Evolutionary conservation across 2,113 vertebrate species (phyloP).

Genomic region (Alces alces): DNA sequence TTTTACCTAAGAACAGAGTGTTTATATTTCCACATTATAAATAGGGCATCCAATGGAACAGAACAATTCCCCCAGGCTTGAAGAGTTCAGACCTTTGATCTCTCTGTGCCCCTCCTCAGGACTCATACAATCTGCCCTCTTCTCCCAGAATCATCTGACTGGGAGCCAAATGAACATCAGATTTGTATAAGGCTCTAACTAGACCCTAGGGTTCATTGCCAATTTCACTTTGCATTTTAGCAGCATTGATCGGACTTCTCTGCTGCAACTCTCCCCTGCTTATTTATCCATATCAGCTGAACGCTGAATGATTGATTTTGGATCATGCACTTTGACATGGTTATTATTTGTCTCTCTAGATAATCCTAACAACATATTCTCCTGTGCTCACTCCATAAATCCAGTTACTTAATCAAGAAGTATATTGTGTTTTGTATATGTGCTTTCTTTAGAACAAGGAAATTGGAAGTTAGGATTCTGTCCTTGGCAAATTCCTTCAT

Average conservation of each 20-base stretch:
- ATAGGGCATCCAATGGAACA: not conserved
- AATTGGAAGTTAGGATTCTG: not conserved
- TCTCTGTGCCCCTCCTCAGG: not conserved
- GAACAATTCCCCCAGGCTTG: not conserved
- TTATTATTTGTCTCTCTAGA: slow-evolving; percentile 29
- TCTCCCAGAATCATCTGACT: not conserved
- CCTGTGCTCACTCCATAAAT: not conserved
- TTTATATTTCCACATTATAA: slow-evolving; percentile 34
- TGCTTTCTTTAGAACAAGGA: not conserved
- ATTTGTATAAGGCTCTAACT: slow-evolving; percentile 47
- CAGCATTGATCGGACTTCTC: slow-evolving; percentile 2
- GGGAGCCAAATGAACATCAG: not conserved
- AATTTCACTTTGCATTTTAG: slow-evolving; percentile 46
- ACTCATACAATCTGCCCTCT: not conserved
- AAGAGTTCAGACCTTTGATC: slow-evolving; percentile 41
- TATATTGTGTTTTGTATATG: not conserved
- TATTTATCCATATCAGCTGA: slow-evolving; percentile 27
- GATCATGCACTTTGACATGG: not conserved
- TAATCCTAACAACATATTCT: not conserved
- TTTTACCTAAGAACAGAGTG: slow-evolving; percentile 1
- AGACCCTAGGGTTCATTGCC: slow-evolving; percentile 23
- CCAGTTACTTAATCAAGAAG: not conserved
- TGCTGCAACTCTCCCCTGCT: not conserved
- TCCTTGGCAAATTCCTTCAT: not conserved
- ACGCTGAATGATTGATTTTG: slow-evolving; percentile 24